A percentile compares a stretch with the other conserved stretches of the same genome.
These are phyloP conservation scores for Grammomys surdaster DNA, from an alignment of 2,113 vertebrate genomes.

Conservation along the genomic window DNA sequence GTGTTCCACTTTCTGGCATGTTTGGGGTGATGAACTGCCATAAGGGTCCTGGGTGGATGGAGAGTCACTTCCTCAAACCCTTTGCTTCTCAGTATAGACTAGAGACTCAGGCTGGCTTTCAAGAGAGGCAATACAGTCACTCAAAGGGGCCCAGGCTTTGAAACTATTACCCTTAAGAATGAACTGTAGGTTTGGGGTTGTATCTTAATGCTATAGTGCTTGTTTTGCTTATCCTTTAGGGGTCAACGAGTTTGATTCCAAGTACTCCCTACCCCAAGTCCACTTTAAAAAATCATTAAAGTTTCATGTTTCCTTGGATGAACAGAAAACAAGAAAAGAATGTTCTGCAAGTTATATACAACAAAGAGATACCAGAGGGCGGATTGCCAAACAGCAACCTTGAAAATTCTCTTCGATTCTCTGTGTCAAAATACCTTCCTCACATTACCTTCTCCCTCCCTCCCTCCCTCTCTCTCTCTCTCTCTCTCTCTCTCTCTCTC, in stretches of 20 bases:
- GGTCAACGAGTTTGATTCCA: background rate
- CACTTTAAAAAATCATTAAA: background rate
- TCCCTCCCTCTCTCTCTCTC: no score
- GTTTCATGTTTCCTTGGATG: background rate
- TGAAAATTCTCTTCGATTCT: background rate
- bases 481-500: no score
- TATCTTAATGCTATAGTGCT: background rate
- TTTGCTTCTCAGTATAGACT: conserved; percentile 33
- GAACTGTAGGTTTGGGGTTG: background rate
- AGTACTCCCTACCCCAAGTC: no score
- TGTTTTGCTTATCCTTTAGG: background rate
- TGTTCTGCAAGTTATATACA: background rate
- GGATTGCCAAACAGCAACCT: background rate
- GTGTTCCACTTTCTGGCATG: conserved; percentile 2
- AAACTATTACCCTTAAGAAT: background rate
- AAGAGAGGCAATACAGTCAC: background rate
- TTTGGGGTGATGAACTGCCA: conserved; percentile 24
- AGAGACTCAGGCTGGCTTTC: conserved; percentile 17
- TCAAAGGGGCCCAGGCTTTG: background rate
- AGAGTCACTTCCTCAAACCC: background rate
- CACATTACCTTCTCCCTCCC: no score
- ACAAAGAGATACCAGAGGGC: rapidly evolving
- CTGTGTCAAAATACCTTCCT: background rate
- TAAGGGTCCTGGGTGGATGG: background rate
- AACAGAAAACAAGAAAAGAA: background rate